Evolutionary conservation across 1,140 invertebrate genomes (phyloP).

Genomic region (Drosophila novamexicana): DNA sequence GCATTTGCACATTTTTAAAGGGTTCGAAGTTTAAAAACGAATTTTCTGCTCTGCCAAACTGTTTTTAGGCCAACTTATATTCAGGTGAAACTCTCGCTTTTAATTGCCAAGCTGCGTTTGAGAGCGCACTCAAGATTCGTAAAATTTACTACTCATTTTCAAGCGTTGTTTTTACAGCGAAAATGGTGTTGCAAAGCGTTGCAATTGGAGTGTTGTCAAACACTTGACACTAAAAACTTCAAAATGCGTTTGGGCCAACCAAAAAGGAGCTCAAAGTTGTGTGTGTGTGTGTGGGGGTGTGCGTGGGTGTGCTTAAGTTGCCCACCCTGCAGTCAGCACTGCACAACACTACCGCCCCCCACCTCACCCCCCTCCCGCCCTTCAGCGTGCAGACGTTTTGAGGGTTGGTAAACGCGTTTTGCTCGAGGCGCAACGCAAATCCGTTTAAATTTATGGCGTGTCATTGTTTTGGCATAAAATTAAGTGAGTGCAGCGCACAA

Average conservation of each 20-base stretch:
- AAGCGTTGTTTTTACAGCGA: neutral
- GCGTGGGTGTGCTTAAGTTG: conserved; percentile 16
- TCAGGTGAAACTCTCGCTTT: neutral
- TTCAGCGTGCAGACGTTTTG: neutral
- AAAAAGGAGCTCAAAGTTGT: conserved; percentile 4
- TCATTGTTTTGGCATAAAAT: conserved; percentile 83
- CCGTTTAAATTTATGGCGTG: conserved; percentile 82
- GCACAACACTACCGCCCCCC: conserved; percentile 13
- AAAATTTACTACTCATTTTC: neutral
- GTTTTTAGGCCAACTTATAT: conserved; percentile 1
- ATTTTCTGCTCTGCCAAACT: neutral
- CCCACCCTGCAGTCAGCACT: conserved; percentile 25
- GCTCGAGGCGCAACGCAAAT: conserved; percentile 69
- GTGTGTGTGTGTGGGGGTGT: conserved; percentile 1
- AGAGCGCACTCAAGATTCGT: neutral
- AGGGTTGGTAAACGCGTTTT: conserved; percentile 40
- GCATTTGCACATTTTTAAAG: too few species aligned
- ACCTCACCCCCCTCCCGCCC: neutral
- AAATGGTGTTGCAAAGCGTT: conserved; percentile 22
- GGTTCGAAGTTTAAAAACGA: too few species aligned
- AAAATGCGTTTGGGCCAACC: conserved; percentile 9
- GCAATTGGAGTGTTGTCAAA: conserved; percentile 18
- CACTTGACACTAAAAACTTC: conserved; percentile 36
- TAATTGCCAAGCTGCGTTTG: neutral
- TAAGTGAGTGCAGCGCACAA: conserved; percentile 67